Conservation (phyloP, 2,888 invertebrate genomes). For the Osedax fenrisi region DNA sequence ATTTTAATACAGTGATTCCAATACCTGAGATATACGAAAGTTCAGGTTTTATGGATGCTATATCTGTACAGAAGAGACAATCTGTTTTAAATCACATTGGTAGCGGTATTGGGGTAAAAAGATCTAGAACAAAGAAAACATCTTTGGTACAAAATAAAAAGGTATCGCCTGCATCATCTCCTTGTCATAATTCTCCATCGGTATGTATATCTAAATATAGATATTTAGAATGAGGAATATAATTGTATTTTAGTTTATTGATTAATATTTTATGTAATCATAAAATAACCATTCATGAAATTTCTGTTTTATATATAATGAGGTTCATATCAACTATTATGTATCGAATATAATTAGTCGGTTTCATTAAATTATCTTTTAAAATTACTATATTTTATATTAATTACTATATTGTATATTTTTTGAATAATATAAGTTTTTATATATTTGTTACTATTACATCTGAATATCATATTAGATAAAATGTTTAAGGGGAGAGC, state of each 20-base stretch:
- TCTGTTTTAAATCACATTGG: neutral
- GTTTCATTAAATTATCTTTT: no score
- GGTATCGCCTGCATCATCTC: neutral
- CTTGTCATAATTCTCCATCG: neutral
- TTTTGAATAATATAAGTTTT: no score
- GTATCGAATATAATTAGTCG: no score
- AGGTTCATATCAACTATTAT: neutral
- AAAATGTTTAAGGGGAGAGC: no score
- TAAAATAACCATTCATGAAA: neutral
- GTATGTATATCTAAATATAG: neutral
- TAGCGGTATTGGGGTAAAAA: neutral
- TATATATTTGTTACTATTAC: no score
- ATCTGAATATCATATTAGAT: no score
- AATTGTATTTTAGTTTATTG: neutral
- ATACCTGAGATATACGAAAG: conserved; percentile 63
- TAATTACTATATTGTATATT: no score
- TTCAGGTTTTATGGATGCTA: conserved; percentile 82
- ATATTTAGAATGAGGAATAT: neutral
- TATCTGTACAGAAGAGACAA: conserved; percentile 45
- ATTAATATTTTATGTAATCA: neutral
- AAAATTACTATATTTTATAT: no score
- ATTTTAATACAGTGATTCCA: neutral
- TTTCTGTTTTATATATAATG: neutral
- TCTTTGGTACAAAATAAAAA: no score
- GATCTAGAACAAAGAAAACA: neutral